Conservation (phyloP, 1,140 invertebrate genomes). For the Calosoma granatense region DNA sequence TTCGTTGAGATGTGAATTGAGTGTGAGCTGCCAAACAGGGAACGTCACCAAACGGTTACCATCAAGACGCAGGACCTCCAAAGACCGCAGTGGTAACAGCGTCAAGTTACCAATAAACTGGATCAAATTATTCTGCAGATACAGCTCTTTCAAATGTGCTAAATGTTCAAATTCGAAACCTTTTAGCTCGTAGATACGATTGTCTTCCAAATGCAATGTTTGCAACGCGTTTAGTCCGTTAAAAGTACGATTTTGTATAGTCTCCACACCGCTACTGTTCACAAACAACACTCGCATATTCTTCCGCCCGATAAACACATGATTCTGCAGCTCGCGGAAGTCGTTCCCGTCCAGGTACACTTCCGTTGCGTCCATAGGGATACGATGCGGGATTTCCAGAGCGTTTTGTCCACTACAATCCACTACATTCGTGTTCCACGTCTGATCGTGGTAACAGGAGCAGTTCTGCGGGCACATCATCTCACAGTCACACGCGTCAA, state of each 20-base stretch:
- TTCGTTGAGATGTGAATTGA: conserved; percentile 57
- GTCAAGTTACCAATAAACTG: conserved; percentile 69
- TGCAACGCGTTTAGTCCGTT: conserved; percentile 75
- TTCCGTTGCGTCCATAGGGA: conserved; percentile 90
- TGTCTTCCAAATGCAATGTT: conserved; percentile 76
- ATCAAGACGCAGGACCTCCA: conserved; percentile 72
- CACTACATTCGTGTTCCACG: conserved; percentile 86
- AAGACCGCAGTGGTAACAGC: conserved; percentile 60
- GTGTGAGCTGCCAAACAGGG: conserved; percentile 71
- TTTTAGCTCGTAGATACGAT: conserved; percentile 64
- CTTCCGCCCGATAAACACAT: conserved; percentile 84
- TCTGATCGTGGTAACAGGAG: conserved; percentile 84
- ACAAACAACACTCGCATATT: conserved; percentile 78
- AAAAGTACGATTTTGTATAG: conserved; percentile 85
- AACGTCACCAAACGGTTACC: conserved; percentile 74
- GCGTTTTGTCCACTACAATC: conserved; percentile 73
- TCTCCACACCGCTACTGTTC: conserved; percentile 74
- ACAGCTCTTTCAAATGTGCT: conserved; percentile 67
- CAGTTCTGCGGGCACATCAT: conserved; percentile 89
- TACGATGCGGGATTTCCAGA: conserved; percentile 65
- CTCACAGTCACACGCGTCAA: conserved; percentile 90
- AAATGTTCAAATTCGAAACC: conserved; percentile 87
- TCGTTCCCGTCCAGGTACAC: conserved; percentile 86
- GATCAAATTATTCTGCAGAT: conserved; percentile 79
- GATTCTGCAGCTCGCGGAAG: conserved; percentile 71